Evolutionary conservation across 2,888 invertebrate species (phyloP).

Genomic region (Nemurella pictetii): DNA sequence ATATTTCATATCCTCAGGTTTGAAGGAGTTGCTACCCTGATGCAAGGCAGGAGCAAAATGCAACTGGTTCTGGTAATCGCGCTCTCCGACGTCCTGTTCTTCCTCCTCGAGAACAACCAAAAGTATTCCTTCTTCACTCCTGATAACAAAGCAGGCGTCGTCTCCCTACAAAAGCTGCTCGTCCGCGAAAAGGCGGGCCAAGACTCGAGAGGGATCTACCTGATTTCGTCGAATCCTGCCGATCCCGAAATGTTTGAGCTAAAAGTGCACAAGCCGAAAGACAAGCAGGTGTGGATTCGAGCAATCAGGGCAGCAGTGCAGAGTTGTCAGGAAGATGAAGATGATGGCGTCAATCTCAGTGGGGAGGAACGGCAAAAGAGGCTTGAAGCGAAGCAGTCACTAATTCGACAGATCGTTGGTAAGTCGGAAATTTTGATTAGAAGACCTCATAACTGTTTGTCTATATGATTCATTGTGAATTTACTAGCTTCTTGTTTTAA

Average conservation of each 20-base stretch:
- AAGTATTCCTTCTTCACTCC: conserved; percentile 77
- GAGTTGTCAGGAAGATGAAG: conserved; percentile 81
- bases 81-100: conserved; percentile 88
- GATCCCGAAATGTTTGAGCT: conserved; percentile 97
- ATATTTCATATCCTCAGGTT: conserved; percentile 57
- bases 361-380: conserved; percentile 78
- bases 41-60: conserved; percentile 90
- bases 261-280: conserved; percentile 83
- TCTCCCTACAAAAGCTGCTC: conserved; percentile 86
- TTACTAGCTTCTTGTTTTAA: too few species aligned
- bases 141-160: conserved; percentile 93
- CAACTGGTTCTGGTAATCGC: conserved; percentile 87
- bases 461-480: too few species aligned
- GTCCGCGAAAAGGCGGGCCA: conserved; percentile 94
- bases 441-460: too few species aligned
- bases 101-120: conserved; percentile 88
- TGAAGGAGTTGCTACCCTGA: conserved; percentile 85
- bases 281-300: conserved; percentile 88
- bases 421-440: conserved; percentile 49
- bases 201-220: conserved; percentile 84
- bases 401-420: conserved; percentile 81
- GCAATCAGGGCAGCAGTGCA: conserved; percentile 83
- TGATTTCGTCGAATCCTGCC: conserved; percentile 88
- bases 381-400: conserved; percentile 75
- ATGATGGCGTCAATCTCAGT: conserved; percentile 69